Percentiles rank a stretch among this genome's conserved stretches.
phyloP scores from a whole-genome alignment of 2,888 invertebrate species.

The Homarus gammarus region DNA sequence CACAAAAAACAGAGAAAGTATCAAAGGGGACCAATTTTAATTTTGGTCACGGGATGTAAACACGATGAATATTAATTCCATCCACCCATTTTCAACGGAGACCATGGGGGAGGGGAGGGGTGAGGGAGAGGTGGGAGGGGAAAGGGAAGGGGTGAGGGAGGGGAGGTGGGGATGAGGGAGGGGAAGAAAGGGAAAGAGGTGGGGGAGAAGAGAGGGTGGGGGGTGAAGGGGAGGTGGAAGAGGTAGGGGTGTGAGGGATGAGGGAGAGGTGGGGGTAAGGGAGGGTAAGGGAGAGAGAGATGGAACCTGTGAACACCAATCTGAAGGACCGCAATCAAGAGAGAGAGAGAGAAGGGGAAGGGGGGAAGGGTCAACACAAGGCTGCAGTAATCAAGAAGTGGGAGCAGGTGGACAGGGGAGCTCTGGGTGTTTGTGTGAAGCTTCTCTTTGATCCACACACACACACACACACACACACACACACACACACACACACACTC shows the following conservation, averaged over 20 bases:
- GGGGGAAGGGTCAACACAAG: background rate
- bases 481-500: no score
- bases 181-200: background rate
- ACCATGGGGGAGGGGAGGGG: background rate
- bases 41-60: no score
- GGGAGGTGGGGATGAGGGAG: background rate
- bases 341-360: background rate
- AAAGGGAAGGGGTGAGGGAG: background rate
- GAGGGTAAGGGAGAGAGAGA: conserved; percentile 18
- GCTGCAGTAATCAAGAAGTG: background rate
- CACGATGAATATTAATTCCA: no score
- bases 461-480: no score
- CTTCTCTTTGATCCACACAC: no score
- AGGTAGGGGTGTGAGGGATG: no score
- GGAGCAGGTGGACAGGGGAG: background rate
- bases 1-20: no score
- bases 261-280: no score
- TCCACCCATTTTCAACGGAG: no score
- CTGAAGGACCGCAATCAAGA: background rate
- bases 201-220: background rate
- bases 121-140: background rate
- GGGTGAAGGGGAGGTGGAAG: background rate
- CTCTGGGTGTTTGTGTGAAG: background rate
- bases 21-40: no score
- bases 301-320: background rate